Conservation (phyloP, 92 coral and sea anemone genomes). For the Muricea muricata region DNA sequence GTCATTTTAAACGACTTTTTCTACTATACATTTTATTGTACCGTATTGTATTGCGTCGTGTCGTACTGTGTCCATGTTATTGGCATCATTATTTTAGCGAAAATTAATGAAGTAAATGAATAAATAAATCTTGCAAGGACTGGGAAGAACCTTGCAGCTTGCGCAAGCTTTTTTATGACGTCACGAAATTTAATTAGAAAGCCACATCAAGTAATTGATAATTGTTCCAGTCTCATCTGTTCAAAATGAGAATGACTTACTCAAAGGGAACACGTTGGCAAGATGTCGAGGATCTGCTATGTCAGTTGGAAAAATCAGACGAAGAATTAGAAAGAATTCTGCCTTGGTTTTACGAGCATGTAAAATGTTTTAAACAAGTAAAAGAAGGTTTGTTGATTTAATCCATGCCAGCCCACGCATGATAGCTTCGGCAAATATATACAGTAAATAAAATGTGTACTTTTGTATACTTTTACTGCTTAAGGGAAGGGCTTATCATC, state of each 20-base stretch:
- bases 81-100: too few relatives aligned
- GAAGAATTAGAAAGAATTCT: slow-evolving; percentile 59
- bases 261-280: slow-evolving; percentile 38
- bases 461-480: background rate
- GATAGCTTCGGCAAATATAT: background rate
- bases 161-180: background rate
- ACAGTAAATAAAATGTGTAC: background rate
- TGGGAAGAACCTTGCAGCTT: too few relatives aligned
- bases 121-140: too few relatives aligned
- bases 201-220: too few relatives aligned
- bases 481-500: too few relatives aligned
- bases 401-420: too few relatives aligned
- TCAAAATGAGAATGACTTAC: background rate
- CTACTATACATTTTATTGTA: too few relatives aligned
- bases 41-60: too few relatives aligned
- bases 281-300: slow-evolving; percentile 61
- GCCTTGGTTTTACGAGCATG: slow-evolving; percentile 77
- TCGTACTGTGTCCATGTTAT: too few relatives aligned
- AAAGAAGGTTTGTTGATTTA: slow-evolving; percentile 69
- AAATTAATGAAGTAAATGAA: too few relatives aligned
- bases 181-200: background rate
- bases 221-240: background rate
- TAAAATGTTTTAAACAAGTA: slow-evolving; percentile 66
- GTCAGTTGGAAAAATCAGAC: slow-evolving; percentile 51
- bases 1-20: too few relatives aligned